Percentiles rank a stretch among this genome's conserved stretches.
Conservation (phyloP, 2,113 vertebrate species). For the Camelus dromedarius region DNA sequence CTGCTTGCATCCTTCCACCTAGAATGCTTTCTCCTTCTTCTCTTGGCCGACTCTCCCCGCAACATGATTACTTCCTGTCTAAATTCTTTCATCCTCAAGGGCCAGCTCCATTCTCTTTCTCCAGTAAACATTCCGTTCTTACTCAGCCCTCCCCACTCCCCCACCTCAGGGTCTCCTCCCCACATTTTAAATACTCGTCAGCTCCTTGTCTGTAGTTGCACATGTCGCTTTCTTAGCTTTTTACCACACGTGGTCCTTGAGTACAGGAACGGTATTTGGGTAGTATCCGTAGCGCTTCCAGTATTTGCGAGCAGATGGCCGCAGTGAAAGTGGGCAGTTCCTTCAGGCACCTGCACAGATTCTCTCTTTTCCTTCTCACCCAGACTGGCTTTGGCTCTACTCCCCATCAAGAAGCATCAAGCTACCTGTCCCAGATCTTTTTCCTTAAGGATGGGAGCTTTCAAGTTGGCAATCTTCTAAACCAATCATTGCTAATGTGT, state of each 20-base stretch:
- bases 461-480: conserved; percentile 44
- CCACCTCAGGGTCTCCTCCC: neutral
- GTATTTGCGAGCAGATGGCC: neutral
- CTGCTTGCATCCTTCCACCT: neutral
- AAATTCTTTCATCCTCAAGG: neutral
- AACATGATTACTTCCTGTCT: neutral
- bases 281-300: neutral
- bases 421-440: conserved; percentile 21
- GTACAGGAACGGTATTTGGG: neutral
- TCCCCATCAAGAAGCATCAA: neutral
- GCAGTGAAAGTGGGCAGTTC: neutral
- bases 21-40: neutral
- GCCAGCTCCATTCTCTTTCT: neutral
- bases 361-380: neutral
- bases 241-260: neutral
- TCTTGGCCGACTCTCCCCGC: neutral
- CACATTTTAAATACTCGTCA: neutral
- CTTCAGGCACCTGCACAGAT: neutral
- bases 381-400: neutral
- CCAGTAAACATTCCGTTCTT: neutral
- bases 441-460: conserved; percentile 10
- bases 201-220: too few relatives aligned
- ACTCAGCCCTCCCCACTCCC: neutral
- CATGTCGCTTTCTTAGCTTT: neutral
- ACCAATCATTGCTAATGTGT: conserved; percentile 6